phyloP scores from a whole-genome alignment of 2,797 vertebrate species.

The Discoglossus pictus region DNA sequence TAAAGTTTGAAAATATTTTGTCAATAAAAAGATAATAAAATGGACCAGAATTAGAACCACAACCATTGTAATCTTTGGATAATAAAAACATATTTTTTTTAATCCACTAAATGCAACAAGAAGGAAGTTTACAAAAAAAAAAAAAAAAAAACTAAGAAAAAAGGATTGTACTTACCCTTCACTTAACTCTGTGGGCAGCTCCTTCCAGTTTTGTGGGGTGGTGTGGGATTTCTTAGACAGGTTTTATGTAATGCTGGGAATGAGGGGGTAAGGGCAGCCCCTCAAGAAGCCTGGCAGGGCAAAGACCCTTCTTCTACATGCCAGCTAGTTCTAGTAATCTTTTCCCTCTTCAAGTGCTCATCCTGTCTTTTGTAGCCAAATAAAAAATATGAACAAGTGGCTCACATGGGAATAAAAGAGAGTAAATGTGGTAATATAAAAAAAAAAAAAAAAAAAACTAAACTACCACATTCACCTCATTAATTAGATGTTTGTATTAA shows the following conservation, averaged over 20 bases:
- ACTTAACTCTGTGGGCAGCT: slow-evolving; percentile 1
- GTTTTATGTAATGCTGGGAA: not conserved
- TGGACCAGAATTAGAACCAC: too few species aligned
- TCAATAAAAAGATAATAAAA: too few species aligned
- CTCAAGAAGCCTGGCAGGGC: slow-evolving; percentile 21
- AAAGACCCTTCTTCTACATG: slow-evolving; percentile 33
- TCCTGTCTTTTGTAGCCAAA: slow-evolving; percentile 63
- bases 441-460: slow-evolving; percentile 67
- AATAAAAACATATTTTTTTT: too few species aligned
- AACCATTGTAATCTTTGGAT: too few species aligned
- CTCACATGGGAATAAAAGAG: slow-evolving; percentile 47
- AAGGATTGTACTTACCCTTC: slow-evolving; percentile 37
- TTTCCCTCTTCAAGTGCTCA: slow-evolving; percentile 84
- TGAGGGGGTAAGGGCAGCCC: slow-evolving; percentile 4
- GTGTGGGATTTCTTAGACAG: not conserved
- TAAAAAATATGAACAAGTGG: not conserved
- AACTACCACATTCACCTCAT: slow-evolving; percentile 90
- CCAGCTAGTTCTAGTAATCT: slow-evolving; percentile 33
- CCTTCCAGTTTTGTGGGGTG: slow-evolving; percentile 35
- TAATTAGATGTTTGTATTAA: slow-evolving; percentile 67
- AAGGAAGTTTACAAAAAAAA: too few species aligned
- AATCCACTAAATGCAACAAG: too few species aligned
- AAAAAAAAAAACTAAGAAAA: not conserved
- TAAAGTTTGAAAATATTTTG: too few species aligned
- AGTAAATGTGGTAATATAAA: slow-evolving; percentile 29